phyloP scores from a whole-genome alignment of 2,113 vertebrate genomes.

The Corapipo altera region DNA sequence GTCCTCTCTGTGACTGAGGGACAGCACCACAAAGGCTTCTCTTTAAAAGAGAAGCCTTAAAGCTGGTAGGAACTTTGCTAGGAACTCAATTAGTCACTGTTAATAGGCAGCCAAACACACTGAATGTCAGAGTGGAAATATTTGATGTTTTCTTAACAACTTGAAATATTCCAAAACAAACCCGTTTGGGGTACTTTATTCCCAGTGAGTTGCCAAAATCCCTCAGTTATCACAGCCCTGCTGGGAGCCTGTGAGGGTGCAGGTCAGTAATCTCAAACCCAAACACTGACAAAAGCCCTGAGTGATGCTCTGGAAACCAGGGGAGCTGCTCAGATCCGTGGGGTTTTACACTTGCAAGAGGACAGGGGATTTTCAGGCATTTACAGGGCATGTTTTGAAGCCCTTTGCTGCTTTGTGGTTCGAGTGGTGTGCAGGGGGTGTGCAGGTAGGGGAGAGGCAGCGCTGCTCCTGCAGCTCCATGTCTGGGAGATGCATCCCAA shows the following conservation, averaged over 20 bases:
- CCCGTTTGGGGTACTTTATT: background rate
- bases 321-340: accelerated
- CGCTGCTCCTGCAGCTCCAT: background rate
- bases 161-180: background rate
- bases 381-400: background rate
- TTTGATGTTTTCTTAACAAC: background rate
- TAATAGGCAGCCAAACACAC: background rate
- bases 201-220: background rate
- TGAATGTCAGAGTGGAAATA: background rate
- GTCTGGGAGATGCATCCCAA: background rate
- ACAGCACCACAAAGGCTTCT: background rate
- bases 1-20: background rate
- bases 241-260: background rate
- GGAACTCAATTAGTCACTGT: background rate
- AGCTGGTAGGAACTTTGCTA: background rate
- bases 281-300: background rate
- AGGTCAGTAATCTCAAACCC: background rate
- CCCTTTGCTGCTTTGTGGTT: background rate
- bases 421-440: background rate
- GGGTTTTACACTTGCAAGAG: background rate
- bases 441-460: background rate
- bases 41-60: no score
- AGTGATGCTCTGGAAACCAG: background rate
- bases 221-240: background rate
- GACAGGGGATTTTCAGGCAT: background rate